phyloP scores from a whole-genome alignment of 2,797 vertebrate species.

The Gallinago solitaria region DNA sequence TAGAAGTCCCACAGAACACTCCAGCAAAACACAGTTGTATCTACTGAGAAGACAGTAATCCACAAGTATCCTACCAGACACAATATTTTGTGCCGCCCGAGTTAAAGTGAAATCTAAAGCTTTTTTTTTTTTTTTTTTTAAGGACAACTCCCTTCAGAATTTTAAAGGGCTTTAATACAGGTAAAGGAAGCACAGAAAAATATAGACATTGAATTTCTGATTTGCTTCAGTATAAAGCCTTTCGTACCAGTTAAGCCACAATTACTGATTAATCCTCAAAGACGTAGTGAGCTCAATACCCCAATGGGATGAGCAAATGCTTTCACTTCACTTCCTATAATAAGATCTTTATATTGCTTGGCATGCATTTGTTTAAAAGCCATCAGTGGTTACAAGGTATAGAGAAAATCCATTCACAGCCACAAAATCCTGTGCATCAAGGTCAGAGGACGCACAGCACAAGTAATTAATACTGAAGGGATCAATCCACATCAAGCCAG shows the following conservation, averaged over 20 bases:
- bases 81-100: background rate
- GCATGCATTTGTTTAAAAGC: background rate
- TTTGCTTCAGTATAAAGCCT: background rate
- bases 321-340: background rate
- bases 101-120: background rate
- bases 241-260: background rate
- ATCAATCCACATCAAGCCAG: background rate
- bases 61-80: background rate
- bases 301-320: background rate
- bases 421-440: background rate
- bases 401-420: background rate
- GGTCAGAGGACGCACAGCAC: background rate
- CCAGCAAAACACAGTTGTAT: background rate
- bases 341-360: background rate
- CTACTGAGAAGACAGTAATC: background rate
- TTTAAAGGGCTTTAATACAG: background rate
- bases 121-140: too few species aligned
- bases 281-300: background rate
- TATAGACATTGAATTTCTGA: background rate
- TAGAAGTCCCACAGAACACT: background rate
- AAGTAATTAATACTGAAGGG: rapidly evolving
- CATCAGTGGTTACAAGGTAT: background rate
- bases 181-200: background rate
- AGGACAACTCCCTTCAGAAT: background rate
- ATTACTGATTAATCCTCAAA: background rate